Percentiles rank a stretch among this genome's conserved stretches.
Evolutionary conservation across 2,888 invertebrate genomes (phyloP).

Genomic region (Epicampocera succincta): DNA sequence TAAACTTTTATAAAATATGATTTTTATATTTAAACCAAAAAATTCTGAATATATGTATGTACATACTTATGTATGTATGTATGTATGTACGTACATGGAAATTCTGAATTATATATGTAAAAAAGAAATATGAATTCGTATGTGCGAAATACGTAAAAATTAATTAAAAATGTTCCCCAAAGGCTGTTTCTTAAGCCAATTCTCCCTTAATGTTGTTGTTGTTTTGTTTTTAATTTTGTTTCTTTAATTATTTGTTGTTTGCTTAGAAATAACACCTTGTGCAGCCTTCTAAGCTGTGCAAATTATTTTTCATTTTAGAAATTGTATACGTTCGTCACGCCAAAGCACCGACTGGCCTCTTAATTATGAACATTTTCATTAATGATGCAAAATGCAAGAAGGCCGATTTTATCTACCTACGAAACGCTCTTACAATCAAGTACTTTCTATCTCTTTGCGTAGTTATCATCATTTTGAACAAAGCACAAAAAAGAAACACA

Average conservation of each 20-base stretch:
- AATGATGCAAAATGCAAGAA: conserved; percentile 5
- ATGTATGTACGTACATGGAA: too few species aligned
- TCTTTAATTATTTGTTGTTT: conserved; percentile 48
- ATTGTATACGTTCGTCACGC: conserved; percentile 57
- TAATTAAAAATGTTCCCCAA: too few species aligned
- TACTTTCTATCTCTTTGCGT: conserved; percentile 42
- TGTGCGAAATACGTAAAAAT: too few species aligned
- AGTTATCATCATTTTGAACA: conserved; percentile 39
- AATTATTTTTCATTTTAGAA: conserved; percentile 35
- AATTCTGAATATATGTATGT: too few species aligned
- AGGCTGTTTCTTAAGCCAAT: too few species aligned
- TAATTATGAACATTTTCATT: background rate
- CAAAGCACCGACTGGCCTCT: conserved; percentile 32
- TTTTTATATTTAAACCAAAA: too few species aligned
- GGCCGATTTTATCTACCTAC: conserved; percentile 1
- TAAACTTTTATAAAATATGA: too few species aligned
- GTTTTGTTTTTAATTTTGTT: too few species aligned
- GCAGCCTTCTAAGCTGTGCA: conserved; percentile 27
- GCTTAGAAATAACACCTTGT: conserved; percentile 39
- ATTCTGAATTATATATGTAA: too few species aligned
- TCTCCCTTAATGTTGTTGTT: too few species aligned
- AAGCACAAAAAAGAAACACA: background rate
- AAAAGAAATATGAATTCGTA: too few species aligned
- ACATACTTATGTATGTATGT: too few species aligned
- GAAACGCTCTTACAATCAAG: conserved; percentile 19